Percentiles rank a stretch among this genome's conserved stretches.
Conservation (phyloP, 2,888 invertebrate species). For the Ormyrus labotus region DNA sequence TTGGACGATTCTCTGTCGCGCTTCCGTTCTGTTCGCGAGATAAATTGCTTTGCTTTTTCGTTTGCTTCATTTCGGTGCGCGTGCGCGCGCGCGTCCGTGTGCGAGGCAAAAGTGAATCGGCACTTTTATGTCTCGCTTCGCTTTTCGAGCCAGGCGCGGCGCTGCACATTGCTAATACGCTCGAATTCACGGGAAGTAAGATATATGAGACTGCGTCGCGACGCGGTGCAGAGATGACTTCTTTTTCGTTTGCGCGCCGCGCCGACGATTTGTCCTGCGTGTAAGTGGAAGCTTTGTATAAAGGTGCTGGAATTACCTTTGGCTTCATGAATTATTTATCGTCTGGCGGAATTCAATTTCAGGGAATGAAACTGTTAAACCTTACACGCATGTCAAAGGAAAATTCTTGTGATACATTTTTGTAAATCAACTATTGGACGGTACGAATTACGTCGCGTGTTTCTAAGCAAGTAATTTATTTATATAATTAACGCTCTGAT, state of each 20-base stretch:
- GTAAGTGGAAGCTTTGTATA: slow-evolving; percentile 25
- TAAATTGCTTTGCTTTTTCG: slow-evolving; percentile 5
- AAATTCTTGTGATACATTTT: too few relatives aligned
- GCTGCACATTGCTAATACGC: slow-evolving; percentile 9
- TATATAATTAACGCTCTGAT: too few relatives aligned
- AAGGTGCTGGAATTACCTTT: slow-evolving; percentile 45
- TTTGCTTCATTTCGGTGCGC: background rate
- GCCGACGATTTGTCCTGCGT: slow-evolving; percentile 13
- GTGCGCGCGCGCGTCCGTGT: background rate
- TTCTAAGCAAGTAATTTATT: too few relatives aligned
- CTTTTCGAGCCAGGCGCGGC: background rate
- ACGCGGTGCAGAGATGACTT: background rate
- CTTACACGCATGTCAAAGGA: too few relatives aligned
- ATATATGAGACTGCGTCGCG: slow-evolving; percentile 33
- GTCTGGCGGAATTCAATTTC: slow-evolving; percentile 24
- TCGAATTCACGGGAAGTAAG: slow-evolving; percentile 27
- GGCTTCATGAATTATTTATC: slow-evolving; percentile 43
- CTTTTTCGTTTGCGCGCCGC: slow-evolving; percentile 7
- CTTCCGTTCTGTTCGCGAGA: background rate
- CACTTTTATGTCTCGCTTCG: slow-evolving; percentile 3
- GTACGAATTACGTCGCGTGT: too few relatives aligned
- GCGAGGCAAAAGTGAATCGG: slow-evolving; percentile 24
- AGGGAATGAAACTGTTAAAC: background rate
- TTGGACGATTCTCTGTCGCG: background rate
- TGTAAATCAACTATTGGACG: too few relatives aligned